Percentiles rank a stretch among this genome's conserved stretches.
phyloP scores from a whole-genome alignment of 1,140 invertebrate species.

The Drosophila pallidifrons region DNA sequence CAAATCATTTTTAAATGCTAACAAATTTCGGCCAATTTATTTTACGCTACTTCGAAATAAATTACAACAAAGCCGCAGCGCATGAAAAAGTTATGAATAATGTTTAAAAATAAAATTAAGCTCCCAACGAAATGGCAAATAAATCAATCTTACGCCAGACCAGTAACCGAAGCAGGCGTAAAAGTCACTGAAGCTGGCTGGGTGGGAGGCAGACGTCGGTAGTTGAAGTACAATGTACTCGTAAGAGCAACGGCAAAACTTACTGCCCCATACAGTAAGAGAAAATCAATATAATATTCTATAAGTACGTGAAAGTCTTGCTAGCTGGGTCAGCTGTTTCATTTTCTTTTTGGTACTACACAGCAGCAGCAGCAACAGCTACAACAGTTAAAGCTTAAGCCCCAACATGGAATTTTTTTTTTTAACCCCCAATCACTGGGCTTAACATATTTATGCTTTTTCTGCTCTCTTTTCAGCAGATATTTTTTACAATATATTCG shows the following conservation, averaged over 20 bases:
- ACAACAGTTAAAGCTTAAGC: conserved; percentile 46
- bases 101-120: conserved; percentile 57
- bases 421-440: conserved; percentile 44
- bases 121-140: conserved; percentile 60
- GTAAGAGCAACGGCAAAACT: conserved; percentile 15
- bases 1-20: conserved; percentile 83
- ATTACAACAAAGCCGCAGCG: conserved; percentile 58
- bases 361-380: conserved; percentile 19
- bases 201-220: background rate
- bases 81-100: conserved; percentile 79
- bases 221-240: background rate
- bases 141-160: conserved; percentile 76
- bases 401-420: conserved; percentile 56
- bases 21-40: conserved; percentile 80
- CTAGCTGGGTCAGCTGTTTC: conserved; percentile 43
- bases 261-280: conserved; percentile 13
- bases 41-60: conserved; percentile 63
- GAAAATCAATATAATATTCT: conserved; percentile 49
- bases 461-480: background rate
- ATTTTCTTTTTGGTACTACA: conserved; percentile 23
- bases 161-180: conserved; percentile 34
- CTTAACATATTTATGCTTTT: conserved; percentile 16
- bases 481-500: conserved; percentile 27
- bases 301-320: conserved; percentile 13
- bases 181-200: conserved; percentile 35